phyloP scores from a whole-genome alignment of 2,797 vertebrate species.

The Lates japonicus region DNA sequence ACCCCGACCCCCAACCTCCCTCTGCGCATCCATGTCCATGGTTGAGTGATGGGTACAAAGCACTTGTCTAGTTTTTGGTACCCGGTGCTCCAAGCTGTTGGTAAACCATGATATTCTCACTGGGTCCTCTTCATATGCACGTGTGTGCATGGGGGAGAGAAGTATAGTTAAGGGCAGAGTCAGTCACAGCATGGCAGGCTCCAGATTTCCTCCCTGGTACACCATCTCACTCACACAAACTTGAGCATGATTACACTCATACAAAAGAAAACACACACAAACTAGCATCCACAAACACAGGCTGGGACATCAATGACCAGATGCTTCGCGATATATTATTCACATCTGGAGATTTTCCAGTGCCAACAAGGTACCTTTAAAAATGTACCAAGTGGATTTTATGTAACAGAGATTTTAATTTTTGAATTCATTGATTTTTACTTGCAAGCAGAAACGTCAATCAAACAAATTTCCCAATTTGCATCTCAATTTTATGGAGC shows the following conservation, averaged over 20 bases:
- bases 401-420: slow-evolving; percentile 10
- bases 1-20: slow-evolving; percentile 11
- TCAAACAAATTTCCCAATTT: slow-evolving; percentile 43
- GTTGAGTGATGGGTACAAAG: slow-evolving; percentile 60
- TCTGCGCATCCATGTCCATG: slow-evolving; percentile 44
- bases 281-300: slow-evolving; percentile 15
- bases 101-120: slow-evolving; percentile 53
- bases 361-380: slow-evolving; percentile 18
- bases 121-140: slow-evolving; percentile 35
- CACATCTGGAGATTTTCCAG: slow-evolving; percentile 48
- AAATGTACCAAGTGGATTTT: slow-evolving; percentile 35
- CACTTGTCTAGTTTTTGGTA: slow-evolving; percentile 50
- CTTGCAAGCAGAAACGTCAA: slow-evolving; percentile 32
- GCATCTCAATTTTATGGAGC: slow-evolving; percentile 55
- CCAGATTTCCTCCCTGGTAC: slow-evolving; percentile 51
- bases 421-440: slow-evolving; percentile 12
- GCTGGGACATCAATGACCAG: slow-evolving; percentile 37
- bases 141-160: not conserved
- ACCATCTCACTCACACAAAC: slow-evolving; percentile 35
- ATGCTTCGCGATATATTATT: slow-evolving; percentile 59
- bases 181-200: slow-evolving; percentile 54
- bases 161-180: slow-evolving; percentile 71
- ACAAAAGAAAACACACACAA: not conserved
- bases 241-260: slow-evolving; percentile 29
- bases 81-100: slow-evolving; percentile 67